These are phyloP conservation scores for Sebastes cheni DNA, from an alignment of 2,797 vertebrate species.

Conservation along the genomic window DNA sequence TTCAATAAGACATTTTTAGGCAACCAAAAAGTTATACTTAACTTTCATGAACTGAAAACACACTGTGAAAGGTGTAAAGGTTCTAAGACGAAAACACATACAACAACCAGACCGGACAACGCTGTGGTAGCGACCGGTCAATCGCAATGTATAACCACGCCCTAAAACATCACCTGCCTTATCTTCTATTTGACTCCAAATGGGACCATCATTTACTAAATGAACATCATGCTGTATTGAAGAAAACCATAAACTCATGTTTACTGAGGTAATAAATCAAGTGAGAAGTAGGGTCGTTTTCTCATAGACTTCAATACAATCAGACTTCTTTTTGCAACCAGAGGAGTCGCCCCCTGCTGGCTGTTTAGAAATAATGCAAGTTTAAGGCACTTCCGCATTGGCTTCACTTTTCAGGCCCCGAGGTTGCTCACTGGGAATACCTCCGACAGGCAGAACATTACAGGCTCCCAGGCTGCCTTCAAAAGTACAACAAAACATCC, in stretches of 20 bases:
- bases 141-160: not conserved
- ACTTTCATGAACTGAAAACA: not conserved
- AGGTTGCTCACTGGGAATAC: conserved; percentile 4
- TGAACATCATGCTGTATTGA: not conserved
- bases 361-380: not conserved
- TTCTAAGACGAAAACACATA: not conserved
- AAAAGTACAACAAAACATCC: conserved; percentile 72
- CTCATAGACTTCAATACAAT: not conserved
- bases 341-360: not conserved
- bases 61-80: not conserved
- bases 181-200: not conserved
- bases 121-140: not conserved
- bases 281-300: not conserved
- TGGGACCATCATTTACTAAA: not conserved
- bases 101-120: not conserved
- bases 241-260: no score
- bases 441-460: conserved; percentile 52
- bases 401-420: not conserved
- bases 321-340: not conserved
- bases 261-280: not conserved
- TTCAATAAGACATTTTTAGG: no score
- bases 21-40: not conserved
- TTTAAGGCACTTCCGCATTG: not conserved
- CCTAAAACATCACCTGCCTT: not conserved
- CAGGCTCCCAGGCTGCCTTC: conserved; percentile 66